These are phyloP conservation scores for Nematolebias whitei DNA, from an alignment of 2,113 vertebrate species.

Conservation along the genomic window DNA sequence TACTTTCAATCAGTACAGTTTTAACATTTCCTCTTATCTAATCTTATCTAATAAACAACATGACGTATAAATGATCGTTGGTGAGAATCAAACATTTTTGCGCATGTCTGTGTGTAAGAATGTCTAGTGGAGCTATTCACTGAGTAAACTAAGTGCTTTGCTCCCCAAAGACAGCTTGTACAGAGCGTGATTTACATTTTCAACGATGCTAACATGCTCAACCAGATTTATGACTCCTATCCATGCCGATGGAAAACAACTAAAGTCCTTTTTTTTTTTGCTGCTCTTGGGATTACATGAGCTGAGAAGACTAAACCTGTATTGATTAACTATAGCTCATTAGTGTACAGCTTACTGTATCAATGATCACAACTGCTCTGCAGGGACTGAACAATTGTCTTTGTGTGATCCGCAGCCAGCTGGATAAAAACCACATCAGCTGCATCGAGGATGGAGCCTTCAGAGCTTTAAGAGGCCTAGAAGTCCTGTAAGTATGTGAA, in stretches of 20 bases:
- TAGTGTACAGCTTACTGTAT: constrained; percentile 58
- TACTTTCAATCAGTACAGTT: neutral
- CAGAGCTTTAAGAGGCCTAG: constrained; percentile 72
- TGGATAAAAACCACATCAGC: constrained; percentile 79
- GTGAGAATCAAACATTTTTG: neutral
- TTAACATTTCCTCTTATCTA: constrained; percentile 7
- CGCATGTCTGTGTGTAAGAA: neutral
- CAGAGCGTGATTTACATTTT: constrained; percentile 39
- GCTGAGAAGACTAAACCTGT: constrained; percentile 52
- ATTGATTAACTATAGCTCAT: constrained; percentile 68
- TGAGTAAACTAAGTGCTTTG: constrained; percentile 16
- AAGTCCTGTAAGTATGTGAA: constrained; percentile 74
- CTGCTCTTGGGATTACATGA: constrained; percentile 45
- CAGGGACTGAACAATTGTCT: constrained; percentile 43
- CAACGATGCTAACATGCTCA: neutral
- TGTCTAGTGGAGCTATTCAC: constrained; percentile 20
- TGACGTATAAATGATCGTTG: constrained; percentile 6
- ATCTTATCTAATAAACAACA: too few species aligned
- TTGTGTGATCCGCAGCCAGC: constrained; percentile 62
- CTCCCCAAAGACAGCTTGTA: constrained; percentile 41
- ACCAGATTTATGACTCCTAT: constrained; percentile 43
- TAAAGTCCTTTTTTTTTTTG: constrained; percentile 5
- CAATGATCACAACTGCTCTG: constrained; percentile 53
- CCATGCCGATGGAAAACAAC: constrained; percentile 44
- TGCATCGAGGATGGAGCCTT: constrained; percentile 76